These are phyloP conservation scores for Monodelphis domestica DNA, from an alignment of 2,797 vertebrate genomes.

Conservation along the genomic window DNA sequence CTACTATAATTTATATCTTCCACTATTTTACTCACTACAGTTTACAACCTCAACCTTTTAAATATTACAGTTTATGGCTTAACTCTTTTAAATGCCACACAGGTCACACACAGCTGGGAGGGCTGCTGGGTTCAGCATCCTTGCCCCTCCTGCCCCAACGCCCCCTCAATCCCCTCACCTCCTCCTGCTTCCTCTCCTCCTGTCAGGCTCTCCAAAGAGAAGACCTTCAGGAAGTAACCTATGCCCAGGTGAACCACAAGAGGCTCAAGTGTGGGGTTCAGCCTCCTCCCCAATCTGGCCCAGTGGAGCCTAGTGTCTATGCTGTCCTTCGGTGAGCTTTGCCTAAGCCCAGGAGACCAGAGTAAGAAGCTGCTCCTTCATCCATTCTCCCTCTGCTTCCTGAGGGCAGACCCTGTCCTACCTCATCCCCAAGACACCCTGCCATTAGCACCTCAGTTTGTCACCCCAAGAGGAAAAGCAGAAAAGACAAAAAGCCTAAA, in stretches of 20 bases:
- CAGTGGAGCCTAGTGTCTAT: background rate
- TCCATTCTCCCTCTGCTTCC: no score
- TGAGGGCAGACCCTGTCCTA: no score
- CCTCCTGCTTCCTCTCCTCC: background rate
- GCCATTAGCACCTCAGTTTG: no score
- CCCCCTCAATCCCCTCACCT: fast-evolving
- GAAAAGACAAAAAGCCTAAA: no score
- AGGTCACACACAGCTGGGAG: background rate
- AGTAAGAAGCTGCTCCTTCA: background rate
- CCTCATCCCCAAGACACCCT: no score
- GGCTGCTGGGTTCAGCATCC: background rate
- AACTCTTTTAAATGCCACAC: no score
- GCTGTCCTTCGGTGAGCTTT: background rate
- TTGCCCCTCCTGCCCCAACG: fast-evolving
- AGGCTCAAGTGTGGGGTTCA: fast-evolving
- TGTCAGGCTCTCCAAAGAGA: background rate
- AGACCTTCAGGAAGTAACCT: fast-evolving
- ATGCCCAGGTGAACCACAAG: fast-evolving
- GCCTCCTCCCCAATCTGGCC: fast-evolving
- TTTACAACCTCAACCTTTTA: no score
- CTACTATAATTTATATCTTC: no score
- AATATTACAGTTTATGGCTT: no score
- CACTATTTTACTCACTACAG: no score
- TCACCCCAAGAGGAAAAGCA: no score
- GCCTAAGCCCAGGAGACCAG: background rate